Evolutionary conservation across 2,797 vertebrate species (phyloP), one percentile per base, ranked within the genome.

Genomic region (Arremon brunneinucha): DNA sequence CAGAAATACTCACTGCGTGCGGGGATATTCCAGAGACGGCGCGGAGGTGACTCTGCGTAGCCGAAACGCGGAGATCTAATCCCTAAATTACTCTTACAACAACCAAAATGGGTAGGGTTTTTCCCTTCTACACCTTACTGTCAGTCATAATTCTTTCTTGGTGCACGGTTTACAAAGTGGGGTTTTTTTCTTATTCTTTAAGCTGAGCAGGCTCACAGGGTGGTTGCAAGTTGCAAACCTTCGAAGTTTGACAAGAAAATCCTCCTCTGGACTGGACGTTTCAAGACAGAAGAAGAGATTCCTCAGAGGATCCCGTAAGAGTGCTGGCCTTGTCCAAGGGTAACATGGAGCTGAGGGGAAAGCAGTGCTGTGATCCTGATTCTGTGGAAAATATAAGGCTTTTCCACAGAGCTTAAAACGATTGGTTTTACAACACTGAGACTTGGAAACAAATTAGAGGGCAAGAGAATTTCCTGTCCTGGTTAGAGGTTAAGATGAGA

Each of bases 241-340:
- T 98, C 97, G 2, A 93, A 77, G 8, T 98, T 98, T 64, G 98
- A 98, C 94, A 98, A 96, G 89, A 98, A 95, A 93, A 97, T 98
- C 70, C 97, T 98, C 14, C 78, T 98, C 74, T 98, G 98, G 98
- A 98, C 98, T 7, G 97, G 98, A 5, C 97, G 97, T 52, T 98
- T 98, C 97, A 98, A 97, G 94, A 95, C 93, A 1, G 93, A 97
- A 92, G 97, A 97, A 30, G 98, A 98, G 37, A 98, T 98, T 93
- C 98, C 98, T 26, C 59, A 35, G 4, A 87, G 96, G 50, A 94
- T 98, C 83, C 83, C 98, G 98, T 98, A 97, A 98, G 98, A 96
- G 62, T 0, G 0, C 26, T 15, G 46, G 32, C 35, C 8, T 41
- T 60, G 34, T 34, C 47, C 14, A 9, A 14, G 60, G 32, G 52